A percentile compares a stretch with the other conserved stretches of the same genome.
phyloP scores from a whole-genome alignment of 1,140 invertebrate species.

The Heliconius himera region DNA sequence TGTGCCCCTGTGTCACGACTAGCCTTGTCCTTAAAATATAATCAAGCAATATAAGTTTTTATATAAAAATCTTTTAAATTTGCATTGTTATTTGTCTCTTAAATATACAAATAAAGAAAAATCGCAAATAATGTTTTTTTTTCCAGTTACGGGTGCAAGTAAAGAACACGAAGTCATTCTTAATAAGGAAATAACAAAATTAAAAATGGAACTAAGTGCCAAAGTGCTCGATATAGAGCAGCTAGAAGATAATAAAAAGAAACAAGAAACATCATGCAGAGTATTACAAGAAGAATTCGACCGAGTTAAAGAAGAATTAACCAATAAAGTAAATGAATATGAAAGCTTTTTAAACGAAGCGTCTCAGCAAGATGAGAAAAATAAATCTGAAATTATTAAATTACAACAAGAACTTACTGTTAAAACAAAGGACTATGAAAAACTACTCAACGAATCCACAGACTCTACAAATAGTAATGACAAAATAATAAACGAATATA shows the following conservation, averaged over 20 bases:
- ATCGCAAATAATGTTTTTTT: constrained; percentile 24
- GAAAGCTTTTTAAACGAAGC: constrained; percentile 70
- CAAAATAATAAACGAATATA: constrained; percentile 73
- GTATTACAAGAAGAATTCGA: constrained; percentile 70
- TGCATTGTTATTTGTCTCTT: not conserved
- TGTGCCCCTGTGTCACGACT: no score
- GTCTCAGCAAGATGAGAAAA: constrained; percentile 73
- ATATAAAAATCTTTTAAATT: no score
- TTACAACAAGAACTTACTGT: constrained; percentile 66
- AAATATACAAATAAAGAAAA: not conserved
- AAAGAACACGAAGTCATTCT: constrained; percentile 78
- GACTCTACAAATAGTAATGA: constrained; percentile 58
- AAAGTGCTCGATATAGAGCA: constrained; percentile 81
- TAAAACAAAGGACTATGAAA: constrained; percentile 75
- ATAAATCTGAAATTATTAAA: constrained; percentile 70
- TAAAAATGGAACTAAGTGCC: constrained; percentile 83
- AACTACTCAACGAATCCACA: constrained; percentile 59
- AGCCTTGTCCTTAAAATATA: no score
- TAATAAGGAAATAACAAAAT: constrained; percentile 82
- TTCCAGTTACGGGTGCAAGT: constrained; percentile 72
- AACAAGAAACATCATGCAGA: constrained; percentile 76
- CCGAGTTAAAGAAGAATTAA: constrained; percentile 67
- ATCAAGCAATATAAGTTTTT: no score
- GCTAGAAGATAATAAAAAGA: constrained; percentile 73
- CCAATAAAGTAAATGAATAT: constrained; percentile 74